Conservation (phyloP, 2,888 invertebrate species). For the Conus canariensis region DNA sequence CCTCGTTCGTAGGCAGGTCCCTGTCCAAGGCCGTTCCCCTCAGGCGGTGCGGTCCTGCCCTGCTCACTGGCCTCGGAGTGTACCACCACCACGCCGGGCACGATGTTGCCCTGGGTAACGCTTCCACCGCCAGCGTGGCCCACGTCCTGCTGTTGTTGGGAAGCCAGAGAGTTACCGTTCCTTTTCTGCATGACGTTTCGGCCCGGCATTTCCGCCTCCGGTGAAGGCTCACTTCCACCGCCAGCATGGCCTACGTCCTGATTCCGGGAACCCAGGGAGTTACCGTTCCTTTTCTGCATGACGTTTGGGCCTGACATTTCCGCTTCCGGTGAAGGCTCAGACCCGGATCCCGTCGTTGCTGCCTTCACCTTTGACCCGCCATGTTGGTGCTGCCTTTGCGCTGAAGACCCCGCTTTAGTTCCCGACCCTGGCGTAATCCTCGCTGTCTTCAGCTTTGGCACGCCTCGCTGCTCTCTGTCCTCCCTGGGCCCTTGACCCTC, state of each 20-base stretch:
- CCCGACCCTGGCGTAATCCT: no score
- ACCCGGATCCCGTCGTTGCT: no score
- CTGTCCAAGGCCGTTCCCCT: background rate
- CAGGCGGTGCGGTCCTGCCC: background rate
- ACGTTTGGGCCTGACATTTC: background rate
- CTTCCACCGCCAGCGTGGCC: background rate
- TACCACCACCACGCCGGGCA: background rate
- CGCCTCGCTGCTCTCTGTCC: no score
- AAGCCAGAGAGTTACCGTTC: background rate
- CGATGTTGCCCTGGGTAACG: background rate
- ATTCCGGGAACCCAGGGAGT: background rate
- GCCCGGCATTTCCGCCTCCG: background rate
- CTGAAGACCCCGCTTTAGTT: no score
- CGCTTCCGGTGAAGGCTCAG: no score
- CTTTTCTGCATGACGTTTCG: background rate
- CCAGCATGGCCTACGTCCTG: background rate
- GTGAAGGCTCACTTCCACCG: background rate
- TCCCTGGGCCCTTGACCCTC: no score
- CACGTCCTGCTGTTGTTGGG: background rate
- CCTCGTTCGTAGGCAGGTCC: background rate
- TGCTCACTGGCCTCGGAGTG: background rate
- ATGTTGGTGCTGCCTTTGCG: no score
- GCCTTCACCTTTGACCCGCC: no score
- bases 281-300: conserved; percentile 16
- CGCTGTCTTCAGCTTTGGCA: no score